These are phyloP conservation scores for Gastrophysa polygoni DNA, from an alignment of 2,888 invertebrate genomes.

Conservation along the genomic window DNA sequence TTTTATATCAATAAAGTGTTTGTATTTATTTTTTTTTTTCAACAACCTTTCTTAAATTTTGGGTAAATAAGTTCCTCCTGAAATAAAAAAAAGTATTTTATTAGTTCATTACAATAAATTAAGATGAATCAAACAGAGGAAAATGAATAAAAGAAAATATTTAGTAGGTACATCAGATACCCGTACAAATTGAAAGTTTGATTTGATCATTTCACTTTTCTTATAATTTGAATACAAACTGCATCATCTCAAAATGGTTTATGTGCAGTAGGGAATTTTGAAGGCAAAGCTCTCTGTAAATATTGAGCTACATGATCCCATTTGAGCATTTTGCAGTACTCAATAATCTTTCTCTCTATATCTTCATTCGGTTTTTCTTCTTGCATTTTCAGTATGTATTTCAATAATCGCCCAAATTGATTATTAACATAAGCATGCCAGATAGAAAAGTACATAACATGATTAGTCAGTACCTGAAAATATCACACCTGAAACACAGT, in stretches of 20 bases:
- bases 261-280: constrained; percentile 72
- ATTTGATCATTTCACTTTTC: not conserved
- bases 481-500: not conserved
- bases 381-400: constrained; percentile 73
- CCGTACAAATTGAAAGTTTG: constrained; percentile 14
- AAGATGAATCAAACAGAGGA: not conserved
- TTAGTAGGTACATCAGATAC: constrained; percentile 26
- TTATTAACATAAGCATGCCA: constrained; percentile 81
- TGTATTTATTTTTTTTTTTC: not conserved
- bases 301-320: constrained; percentile 72
- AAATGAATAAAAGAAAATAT: constrained; percentile 1
- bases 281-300: constrained; percentile 65
- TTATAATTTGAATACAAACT: not conserved
- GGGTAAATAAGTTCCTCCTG: not conserved
- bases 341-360: constrained; percentile 69
- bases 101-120: not conserved
- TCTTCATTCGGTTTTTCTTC: constrained; percentile 84
- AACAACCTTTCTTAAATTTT: not conserved
- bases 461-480: constrained; percentile 43
- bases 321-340: constrained; percentile 69
- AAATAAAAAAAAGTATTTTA: not conserved
- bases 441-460: constrained; percentile 74
- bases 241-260: constrained; percentile 72
- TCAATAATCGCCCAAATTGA: constrained; percentile 83
- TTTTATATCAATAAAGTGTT: not conserved